These are phyloP conservation scores for Entomobrya proxima DNA, from an alignment of 2,888 invertebrate genomes.

Conservation along the genomic window DNA sequence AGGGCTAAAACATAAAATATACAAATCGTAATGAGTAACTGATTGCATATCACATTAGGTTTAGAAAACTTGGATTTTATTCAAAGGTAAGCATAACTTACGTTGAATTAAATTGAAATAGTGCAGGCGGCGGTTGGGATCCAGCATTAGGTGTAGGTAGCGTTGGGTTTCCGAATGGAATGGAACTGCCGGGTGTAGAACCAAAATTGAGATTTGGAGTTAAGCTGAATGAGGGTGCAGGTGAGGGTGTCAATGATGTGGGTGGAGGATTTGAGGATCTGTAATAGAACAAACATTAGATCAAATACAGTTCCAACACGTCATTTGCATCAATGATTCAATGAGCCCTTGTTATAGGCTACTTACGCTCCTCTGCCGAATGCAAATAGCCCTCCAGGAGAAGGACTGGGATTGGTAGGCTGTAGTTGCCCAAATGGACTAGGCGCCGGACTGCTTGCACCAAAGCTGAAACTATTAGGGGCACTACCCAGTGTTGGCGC, in stretches of 20 bases:
- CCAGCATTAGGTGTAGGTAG: conserved; percentile 56
- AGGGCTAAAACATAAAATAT: conserved; percentile 18
- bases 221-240: conserved; percentile 40
- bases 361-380: conserved; percentile 41
- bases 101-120: conserved; percentile 52
- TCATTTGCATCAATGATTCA: neutral
- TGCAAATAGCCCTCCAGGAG: conserved; percentile 8
- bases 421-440: conserved; percentile 44
- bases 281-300: neutral
- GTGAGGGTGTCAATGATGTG: conserved; percentile 17
- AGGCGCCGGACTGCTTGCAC: conserved; percentile 21
- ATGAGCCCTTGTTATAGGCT: neutral
- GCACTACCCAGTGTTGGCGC: conserved; percentile 12
- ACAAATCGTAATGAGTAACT: neutral
- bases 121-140: conserved; percentile 49
- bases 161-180: conserved; percentile 60
- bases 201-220: conserved; percentile 58
- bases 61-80: neutral
- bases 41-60: neutral
- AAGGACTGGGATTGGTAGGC: neutral
- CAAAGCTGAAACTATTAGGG: conserved; percentile 36
- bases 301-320: neutral
- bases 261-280: conserved; percentile 14
- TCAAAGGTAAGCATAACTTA: neutral
- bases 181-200: conserved; percentile 38